Percentiles rank a stretch among this genome's conserved stretches.
Conservation (phyloP, 2,888 invertebrate genomes). For the Sarcophaga carnaria region DNA sequence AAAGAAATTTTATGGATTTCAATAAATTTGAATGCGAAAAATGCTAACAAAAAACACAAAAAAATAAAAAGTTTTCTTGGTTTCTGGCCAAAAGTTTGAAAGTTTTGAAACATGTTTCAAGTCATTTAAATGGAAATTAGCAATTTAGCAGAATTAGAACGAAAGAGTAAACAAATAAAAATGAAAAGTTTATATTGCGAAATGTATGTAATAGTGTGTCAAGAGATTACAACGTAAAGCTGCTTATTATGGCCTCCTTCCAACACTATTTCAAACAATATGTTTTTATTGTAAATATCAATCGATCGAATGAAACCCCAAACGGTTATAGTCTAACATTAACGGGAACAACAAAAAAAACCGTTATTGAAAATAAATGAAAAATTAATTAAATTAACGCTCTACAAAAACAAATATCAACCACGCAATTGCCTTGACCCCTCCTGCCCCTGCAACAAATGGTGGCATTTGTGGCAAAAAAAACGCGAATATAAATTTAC, state of each 20-base stretch:
- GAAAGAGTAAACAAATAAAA: not conserved
- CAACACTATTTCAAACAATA: constrained; percentile 22
- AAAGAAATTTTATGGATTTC: constrained; percentile 23
- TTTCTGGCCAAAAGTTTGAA: constrained; percentile 39
- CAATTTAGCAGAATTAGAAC: no score
- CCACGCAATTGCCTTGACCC: constrained; percentile 64
- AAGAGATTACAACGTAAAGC: constrained; percentile 58
- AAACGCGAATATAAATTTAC: not conserved
- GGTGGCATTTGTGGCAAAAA: not conserved
- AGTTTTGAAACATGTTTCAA: not conserved
- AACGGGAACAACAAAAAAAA: constrained; percentile 70
- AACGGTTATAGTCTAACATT: constrained; percentile 62
- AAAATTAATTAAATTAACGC: constrained; percentile 82
- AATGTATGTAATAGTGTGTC: constrained; percentile 36
- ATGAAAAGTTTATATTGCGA: constrained; percentile 1
- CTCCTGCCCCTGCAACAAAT: constrained; percentile 44
- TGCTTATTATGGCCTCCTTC: constrained; percentile 52
- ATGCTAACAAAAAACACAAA: constrained; percentile 10
- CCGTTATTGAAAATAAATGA: constrained; percentile 79
- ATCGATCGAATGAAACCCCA: constrained; percentile 58
- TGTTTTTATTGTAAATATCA: not conserved
- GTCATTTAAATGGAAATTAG: constrained; percentile 6
- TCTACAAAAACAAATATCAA: constrained; percentile 70
- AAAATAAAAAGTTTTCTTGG: constrained; percentile 52
- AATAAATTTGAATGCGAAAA: constrained; percentile 62